phyloP scores from a whole-genome alignment of 1,140 invertebrate genomes.

The Rhyacophila brunnea region DNA sequence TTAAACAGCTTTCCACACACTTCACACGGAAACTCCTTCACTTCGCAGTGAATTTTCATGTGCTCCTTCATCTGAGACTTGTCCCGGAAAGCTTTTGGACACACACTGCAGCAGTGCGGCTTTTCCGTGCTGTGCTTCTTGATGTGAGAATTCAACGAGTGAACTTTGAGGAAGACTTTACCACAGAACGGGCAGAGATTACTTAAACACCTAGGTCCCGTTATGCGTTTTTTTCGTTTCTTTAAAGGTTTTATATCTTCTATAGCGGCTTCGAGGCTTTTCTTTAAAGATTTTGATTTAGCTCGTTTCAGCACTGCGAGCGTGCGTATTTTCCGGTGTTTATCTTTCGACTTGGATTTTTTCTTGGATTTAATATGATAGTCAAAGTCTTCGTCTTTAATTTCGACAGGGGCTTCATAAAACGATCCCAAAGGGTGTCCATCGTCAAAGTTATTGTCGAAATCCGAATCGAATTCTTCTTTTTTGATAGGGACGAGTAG shows the following conservation, averaged over 20 bases:
- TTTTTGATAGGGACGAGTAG: background rate
- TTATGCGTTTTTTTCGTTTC: background rate
- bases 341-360: background rate
- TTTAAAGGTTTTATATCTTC: conserved; percentile 10
- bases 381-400: too few species aligned
- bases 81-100: conserved; percentile 65
- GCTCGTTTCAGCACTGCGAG: conserved; percentile 2
- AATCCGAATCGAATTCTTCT: conserved; percentile 16
- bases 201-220: background rate
- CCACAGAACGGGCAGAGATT: conserved; percentile 16
- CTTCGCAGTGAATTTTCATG: conserved; percentile 56
- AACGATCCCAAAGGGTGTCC: too few species aligned
- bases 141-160: conserved; percentile 50
- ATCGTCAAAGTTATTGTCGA: conserved; percentile 11
- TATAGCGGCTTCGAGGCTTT: background rate
- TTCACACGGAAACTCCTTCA: conserved; percentile 60
- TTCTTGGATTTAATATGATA: too few species aligned
- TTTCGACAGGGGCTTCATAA: too few species aligned
- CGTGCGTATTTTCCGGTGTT: conserved; percentile 8
- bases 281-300: conserved; percentile 3
- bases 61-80: conserved; percentile 81
- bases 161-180: conserved; percentile 7
- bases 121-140: conserved; percentile 58
- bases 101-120: conserved; percentile 65
- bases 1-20: conserved; percentile 63